Base-by-base conservation (phyloP, 2,888 invertebrate genomes). In the Drosophila fungiperda region DNA sequence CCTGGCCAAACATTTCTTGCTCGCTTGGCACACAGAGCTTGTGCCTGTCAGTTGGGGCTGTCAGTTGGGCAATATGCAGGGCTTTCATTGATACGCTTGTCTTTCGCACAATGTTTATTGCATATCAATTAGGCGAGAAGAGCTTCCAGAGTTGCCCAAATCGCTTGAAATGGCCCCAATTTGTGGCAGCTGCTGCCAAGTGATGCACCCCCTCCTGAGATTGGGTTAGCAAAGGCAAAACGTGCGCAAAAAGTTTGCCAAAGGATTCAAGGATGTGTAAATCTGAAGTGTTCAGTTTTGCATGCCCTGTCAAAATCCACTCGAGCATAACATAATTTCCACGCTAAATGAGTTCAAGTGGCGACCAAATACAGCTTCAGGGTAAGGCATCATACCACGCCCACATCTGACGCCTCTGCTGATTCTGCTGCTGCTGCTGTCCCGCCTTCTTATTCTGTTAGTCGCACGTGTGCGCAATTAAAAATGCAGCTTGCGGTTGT, bases 401-500 rank as follows among this genome's bases (percentile, higher is more conserved):
- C 73, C 66, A 61, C 55, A 45, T 20, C 33, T 54, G 29, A 67
- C 64, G 58, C 72, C 61, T 32, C 11, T 42, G n/a, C 4, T 23
- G 15, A 29, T 29, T 29, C 54, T 32, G 35, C 53, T 32, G 9
- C 23, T 57, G 12, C 48, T 48, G 1, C 32, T n/a, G 1, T 15
- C 45, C 17, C 35, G 36, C 12, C 48, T 33, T 3, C 40, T 65
- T 33, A 50, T 26, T 40, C 36, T 38, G 20, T 59, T n/a, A 33
- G 63, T 69, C 79, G 87, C 89, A 89, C 90, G 89, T 85, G 82
- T 84, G 87, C 85, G 75, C 89, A 85, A 85, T 85, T 85, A 85
- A 82, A 85, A 85, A 87, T 87, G 85, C 85, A 89, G 85, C 88
- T 89, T 89, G 85, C 87, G 89, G 84, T 89, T 86, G 87, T 81